Percentiles rank a stretch among this genome's conserved stretches.
Conservation (phyloP, 1,140 invertebrate genomes). For the Bradysia coprophila region DNA sequence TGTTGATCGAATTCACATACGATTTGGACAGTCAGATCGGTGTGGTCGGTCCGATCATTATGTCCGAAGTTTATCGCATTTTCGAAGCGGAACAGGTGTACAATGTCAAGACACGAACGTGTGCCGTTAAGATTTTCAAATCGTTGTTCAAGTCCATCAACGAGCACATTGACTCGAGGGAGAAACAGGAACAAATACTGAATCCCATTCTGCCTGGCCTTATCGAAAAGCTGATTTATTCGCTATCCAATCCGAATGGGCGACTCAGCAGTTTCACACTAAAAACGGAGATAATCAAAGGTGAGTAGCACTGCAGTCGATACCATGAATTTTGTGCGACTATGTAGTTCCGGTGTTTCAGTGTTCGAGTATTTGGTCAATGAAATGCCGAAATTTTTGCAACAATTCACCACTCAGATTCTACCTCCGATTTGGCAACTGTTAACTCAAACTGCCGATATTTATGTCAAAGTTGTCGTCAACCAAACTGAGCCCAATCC, state of each 20-base stretch:
- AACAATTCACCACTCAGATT: conserved; percentile 41
- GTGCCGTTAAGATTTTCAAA: conserved; percentile 19
- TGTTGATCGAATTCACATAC: conserved; percentile 50
- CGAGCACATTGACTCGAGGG: conserved; percentile 38
- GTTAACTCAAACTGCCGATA: conserved; percentile 45
- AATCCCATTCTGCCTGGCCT: conserved; percentile 50
- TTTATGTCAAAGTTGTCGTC: conserved; percentile 19
- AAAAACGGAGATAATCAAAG: conserved; percentile 53
- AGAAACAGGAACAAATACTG: conserved; percentile 44
- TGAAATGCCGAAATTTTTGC: conserved; percentile 44
- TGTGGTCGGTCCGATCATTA: conserved; percentile 50
- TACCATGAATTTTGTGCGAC: too few relatives aligned
- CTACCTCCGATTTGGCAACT: conserved; percentile 51
- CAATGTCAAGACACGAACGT: conserved; percentile 16
- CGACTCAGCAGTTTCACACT: conserved; percentile 37
- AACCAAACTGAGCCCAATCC: conserved; percentile 19
- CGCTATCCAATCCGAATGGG: conserved; percentile 29
- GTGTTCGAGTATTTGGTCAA: conserved; percentile 40
- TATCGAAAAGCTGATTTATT: conserved; percentile 46
- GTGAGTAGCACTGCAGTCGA: too few relatives aligned
- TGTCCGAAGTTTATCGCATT: conserved; percentile 60
- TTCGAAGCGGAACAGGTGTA: conserved; percentile 42
- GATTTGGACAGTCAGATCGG: conserved; percentile 53
- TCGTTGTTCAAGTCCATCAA: conserved; percentile 27
- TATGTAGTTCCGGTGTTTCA: conserved; percentile 6